A percentile compares a stretch with the other conserved stretches of the same genome.
Conservation (phyloP, 1,140 invertebrate species). For the Pachypeltis micranthus region DNA sequence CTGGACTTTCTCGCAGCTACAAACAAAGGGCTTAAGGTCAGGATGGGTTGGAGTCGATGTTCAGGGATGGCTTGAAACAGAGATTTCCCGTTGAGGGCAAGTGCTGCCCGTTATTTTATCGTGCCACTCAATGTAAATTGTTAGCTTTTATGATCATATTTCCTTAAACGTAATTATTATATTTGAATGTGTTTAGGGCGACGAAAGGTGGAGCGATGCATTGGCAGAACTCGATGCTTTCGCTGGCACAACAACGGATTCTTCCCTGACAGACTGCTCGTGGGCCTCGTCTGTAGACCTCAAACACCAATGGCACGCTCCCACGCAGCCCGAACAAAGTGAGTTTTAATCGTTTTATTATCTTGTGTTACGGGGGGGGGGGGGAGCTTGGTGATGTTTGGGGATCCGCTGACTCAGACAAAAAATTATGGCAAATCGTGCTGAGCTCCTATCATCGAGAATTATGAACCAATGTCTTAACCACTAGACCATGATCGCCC, state of each 20-base stretch:
- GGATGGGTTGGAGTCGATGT: no score
- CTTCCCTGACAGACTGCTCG: conserved; percentile 7
- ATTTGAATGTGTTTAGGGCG: background rate
- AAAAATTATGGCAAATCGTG: background rate
- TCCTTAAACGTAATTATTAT: no score
- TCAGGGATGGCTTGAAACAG: no score
- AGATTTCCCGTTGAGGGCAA: no score
- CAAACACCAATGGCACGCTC: conserved; percentile 43
- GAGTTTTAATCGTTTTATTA: background rate
- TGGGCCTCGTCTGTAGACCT: conserved; percentile 11
- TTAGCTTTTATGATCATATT: background rate
- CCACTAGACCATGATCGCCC: background rate
- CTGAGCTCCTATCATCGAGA: no score
- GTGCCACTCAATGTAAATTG: background rate
- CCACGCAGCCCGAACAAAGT: conserved; percentile 31
- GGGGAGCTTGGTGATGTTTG: background rate
- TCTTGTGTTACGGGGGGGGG: background rate
- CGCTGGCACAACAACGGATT: conserved; percentile 5
- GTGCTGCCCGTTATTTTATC: no score
- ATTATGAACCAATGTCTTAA: background rate
- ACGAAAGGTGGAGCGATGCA: conserved; percentile 4
- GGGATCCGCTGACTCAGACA: background rate
- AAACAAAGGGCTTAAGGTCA: no score
- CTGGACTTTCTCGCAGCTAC: no score
- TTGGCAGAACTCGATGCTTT: conserved; percentile 14